Conservation (phyloP, 2,888 invertebrate species). For the Capitulum mitella region DNA sequence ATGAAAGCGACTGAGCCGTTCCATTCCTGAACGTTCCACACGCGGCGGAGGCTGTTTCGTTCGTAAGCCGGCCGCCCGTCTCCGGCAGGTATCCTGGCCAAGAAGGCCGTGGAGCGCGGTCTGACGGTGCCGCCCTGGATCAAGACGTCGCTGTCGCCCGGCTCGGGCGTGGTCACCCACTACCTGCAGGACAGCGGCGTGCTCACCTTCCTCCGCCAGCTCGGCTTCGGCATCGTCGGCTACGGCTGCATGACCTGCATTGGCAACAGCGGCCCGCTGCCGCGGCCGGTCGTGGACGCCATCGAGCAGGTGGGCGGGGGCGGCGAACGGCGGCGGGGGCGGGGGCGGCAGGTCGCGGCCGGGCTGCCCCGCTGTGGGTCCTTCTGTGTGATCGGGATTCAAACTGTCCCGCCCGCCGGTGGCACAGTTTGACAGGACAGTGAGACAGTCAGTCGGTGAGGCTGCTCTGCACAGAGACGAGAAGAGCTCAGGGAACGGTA, state of each 20-base stretch:
- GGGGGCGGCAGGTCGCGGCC: no score
- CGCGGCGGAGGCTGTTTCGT: no score
- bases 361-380: no score
- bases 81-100: slow-evolving; percentile 87
- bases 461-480: no score
- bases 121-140: slow-evolving; percentile 83
- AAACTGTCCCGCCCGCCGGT: no score
- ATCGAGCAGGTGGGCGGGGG: slow-evolving; percentile 65
- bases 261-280: slow-evolving; percentile 92
- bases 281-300: slow-evolving; percentile 78
- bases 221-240: slow-evolving; percentile 91
- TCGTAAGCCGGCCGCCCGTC: slow-evolving; percentile 91
- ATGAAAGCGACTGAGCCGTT: no score
- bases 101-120: slow-evolving; percentile 87
- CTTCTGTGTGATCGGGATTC: no score
- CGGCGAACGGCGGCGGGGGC: neutral
- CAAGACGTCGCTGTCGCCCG: slow-evolving; percentile 93
- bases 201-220: slow-evolving; percentile 46
- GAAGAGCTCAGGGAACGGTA: no score
- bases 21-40: no score
- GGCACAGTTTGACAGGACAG: no score
- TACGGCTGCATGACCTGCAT: slow-evolving; percentile 92
- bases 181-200: slow-evolving; percentile 56
- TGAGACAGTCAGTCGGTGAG: no score
- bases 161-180: slow-evolving; percentile 88